phyloP scores from a whole-genome alignment of 1,140 invertebrate species.

The Tetragnatha versicolor region DNA sequence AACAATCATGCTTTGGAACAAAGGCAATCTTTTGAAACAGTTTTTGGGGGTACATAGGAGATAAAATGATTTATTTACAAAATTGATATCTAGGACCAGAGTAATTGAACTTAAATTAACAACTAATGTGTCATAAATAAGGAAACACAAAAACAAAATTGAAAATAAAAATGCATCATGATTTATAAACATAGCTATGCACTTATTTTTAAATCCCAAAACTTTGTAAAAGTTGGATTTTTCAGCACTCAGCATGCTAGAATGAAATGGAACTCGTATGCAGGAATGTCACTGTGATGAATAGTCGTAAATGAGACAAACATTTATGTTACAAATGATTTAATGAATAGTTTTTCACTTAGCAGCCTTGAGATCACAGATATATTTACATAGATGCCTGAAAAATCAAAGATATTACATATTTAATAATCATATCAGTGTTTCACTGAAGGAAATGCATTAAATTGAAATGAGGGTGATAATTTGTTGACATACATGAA shows the following conservation, averaged over 20 bases:
- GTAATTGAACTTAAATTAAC: too few species aligned
- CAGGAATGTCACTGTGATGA: conserved; percentile 39
- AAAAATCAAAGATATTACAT: neutral
- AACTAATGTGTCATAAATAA: too few species aligned
- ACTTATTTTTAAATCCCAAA: conserved; percentile 12
- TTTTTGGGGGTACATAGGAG: too few species aligned
- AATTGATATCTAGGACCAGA: too few species aligned
- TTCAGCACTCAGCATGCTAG: conserved; percentile 19
- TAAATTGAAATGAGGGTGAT: neutral
- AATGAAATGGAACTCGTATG: conserved; percentile 24
- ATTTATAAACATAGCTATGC: conserved; percentile 10
- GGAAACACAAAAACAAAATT: conserved; percentile 3
- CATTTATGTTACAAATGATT: conserved; percentile 38
- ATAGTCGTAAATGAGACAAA: conserved; percentile 31
- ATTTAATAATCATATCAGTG: neutral
- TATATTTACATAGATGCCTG: conserved; percentile 37
- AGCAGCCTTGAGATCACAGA: conserved; percentile 25
- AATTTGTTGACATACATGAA: neutral
- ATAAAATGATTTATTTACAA: too few species aligned
- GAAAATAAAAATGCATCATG: neutral
- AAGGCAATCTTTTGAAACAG: too few species aligned
- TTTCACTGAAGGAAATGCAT: neutral
- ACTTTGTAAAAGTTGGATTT: conserved; percentile 10
- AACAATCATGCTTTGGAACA: too few species aligned
- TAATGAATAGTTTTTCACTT: conserved; percentile 30